Percentiles rank a stretch among this genome's conserved stretches.
Evolutionary conservation across 2,113 vertebrate species (phyloP).

Genomic region (Lampris incognitus): DNA sequence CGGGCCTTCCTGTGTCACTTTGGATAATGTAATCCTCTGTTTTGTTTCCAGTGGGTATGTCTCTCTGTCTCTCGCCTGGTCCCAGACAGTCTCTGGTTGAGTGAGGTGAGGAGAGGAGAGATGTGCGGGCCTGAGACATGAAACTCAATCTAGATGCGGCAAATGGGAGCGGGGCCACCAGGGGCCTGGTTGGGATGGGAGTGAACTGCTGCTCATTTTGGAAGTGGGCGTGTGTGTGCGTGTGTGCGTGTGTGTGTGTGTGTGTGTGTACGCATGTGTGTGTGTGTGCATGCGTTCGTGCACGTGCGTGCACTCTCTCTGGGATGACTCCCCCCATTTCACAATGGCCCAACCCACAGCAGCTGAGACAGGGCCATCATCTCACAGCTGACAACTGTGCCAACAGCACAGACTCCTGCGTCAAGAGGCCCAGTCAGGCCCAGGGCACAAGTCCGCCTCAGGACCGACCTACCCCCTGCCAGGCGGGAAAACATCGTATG

Average conservation of each 20-base stretch:
- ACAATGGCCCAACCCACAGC: slow-evolving; percentile 84
- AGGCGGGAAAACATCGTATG: neutral
- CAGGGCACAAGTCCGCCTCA: slow-evolving; percentile 44
- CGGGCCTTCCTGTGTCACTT: slow-evolving; percentile 5
- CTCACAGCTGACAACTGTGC: slow-evolving; percentile 87
- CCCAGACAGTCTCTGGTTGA: slow-evolving; percentile 43
- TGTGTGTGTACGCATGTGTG: too few relatives aligned
- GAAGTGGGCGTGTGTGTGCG: slow-evolving; percentile 55
- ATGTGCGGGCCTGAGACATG: slow-evolving; percentile 59
- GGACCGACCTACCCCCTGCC: slow-evolving; percentile 15
- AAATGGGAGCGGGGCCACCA: slow-evolving; percentile 73
- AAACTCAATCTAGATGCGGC: slow-evolving; percentile 71
- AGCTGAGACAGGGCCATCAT: slow-evolving; percentile 86
- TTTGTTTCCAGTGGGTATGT: slow-evolving; percentile 37
- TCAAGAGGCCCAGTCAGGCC: slow-evolving; percentile 33
- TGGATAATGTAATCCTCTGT: slow-evolving; percentile 33
- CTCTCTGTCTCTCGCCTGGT: slow-evolving; percentile 16
- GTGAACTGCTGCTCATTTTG: slow-evolving; percentile 38
- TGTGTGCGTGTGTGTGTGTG: slow-evolving; percentile 59
- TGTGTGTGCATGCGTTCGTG: slow-evolving; percentile 9
- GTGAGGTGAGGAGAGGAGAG: slow-evolving; percentile 57
- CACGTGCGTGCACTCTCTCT: slow-evolving; percentile 74
- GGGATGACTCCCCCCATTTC: slow-evolving; percentile 61
- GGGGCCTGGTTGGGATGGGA: slow-evolving; percentile 57
- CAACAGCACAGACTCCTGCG: slow-evolving; percentile 56